Conservation (phyloP, 2,113 vertebrate species). For the Gymnorhina tibicen region DNA sequence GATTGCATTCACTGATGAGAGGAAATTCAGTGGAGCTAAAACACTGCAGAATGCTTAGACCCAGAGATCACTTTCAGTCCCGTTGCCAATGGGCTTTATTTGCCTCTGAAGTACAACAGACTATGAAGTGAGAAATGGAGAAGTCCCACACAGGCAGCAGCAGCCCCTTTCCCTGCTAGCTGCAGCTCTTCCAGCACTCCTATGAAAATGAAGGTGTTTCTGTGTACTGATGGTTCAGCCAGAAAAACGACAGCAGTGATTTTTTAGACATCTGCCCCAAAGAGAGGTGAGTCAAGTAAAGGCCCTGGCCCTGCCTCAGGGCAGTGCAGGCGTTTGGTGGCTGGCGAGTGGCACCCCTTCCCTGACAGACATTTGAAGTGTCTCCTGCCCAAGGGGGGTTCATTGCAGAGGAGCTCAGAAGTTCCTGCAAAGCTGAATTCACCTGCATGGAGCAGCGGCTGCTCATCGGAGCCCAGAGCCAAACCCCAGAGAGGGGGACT, state of each 20-base stretch:
- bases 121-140: constrained; percentile 9
- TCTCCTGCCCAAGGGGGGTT: not conserved
- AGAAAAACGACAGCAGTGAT: not conserved
- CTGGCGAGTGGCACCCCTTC: not conserved
- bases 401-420: not conserved
- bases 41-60: constrained; percentile 47
- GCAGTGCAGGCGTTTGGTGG: not conserved
- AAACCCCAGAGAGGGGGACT: not conserved
- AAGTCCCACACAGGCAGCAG: not conserved
- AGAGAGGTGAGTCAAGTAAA: not conserved
- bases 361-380: not conserved
- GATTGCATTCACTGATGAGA: constrained; percentile 73
- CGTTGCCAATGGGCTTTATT: constrained; percentile 25
- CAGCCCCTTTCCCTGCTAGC: not conserved
- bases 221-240: not conserved
- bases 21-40: constrained; percentile 58
- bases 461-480: not conserved
- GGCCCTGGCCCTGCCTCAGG: not conserved
- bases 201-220: not conserved
- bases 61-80: constrained; percentile 28
- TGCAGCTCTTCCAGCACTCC: not conserved
- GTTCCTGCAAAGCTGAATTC: not conserved
- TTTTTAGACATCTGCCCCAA: not conserved
- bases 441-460: not conserved
- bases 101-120: not conserved